Conservation (phyloP, 2,888 invertebrate genomes). For the Lottia gigantea region DNA sequence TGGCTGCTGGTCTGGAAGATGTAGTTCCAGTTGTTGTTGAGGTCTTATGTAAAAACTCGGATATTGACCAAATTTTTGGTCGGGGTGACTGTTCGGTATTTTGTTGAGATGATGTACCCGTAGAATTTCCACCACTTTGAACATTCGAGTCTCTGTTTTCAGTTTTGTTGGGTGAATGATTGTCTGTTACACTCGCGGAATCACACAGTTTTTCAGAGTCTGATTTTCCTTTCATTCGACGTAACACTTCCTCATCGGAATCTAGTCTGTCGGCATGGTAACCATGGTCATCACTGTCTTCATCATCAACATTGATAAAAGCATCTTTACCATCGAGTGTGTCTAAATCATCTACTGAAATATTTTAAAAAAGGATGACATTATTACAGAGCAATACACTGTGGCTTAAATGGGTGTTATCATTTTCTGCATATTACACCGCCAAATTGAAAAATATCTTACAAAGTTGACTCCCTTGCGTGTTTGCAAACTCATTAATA, state of each 20-base stretch:
- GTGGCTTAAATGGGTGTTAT: too few relatives aligned
- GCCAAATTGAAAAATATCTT: too few relatives aligned
- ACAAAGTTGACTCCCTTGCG: too few relatives aligned
- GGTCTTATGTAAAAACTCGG: constrained; percentile 45
- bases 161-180: constrained; percentile 7
- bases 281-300: constrained; percentile 26
- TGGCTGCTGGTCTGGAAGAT: constrained; percentile 34
- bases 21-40: constrained; percentile 20
- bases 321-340: constrained; percentile 24
- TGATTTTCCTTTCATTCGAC: constrained; percentile 1
- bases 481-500: too few relatives aligned
- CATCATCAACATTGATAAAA: constrained; percentile 31
- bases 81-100: constrained; percentile 27
- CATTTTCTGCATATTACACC: too few relatives aligned
- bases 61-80: constrained; percentile 57
- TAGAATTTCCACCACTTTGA: background rate
- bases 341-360: constrained; percentile 5
- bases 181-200: constrained; percentile 9
- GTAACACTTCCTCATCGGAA: constrained; percentile 11
- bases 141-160: background rate
- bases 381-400: too few relatives aligned
- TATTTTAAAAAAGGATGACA: background rate
- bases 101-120: constrained; percentile 2
- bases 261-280: constrained; percentile 16
- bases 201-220: constrained; percentile 17